These are phyloP conservation scores for Clostera curtula DNA, from an alignment of 2,888 invertebrate species.

Conservation along the genomic window DNA sequence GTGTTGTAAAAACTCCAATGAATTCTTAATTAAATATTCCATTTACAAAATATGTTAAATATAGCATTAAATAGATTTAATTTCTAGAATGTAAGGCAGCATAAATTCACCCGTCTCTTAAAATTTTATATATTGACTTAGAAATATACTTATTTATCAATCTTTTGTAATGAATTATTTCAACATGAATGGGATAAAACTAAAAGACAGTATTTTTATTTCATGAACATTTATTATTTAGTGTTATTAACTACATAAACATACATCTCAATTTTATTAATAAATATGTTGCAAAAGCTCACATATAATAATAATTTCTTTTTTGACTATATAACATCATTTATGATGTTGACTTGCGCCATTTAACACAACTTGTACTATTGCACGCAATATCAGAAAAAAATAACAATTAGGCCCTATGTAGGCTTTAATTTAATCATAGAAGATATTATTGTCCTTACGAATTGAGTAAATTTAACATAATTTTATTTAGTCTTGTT, in stretches of 20 bases:
- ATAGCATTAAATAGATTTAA: conserved; percentile 49
- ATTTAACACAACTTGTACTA: not conserved
- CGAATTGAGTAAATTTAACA: too few relatives aligned
- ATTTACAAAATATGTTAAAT: conserved; percentile 69
- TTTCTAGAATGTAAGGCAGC: conserved; percentile 61
- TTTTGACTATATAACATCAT: not conserved
- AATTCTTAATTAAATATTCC: conserved; percentile 55
- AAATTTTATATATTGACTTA: conserved; percentile 75
- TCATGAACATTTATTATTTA: conserved; percentile 43
- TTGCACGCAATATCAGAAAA: too few relatives aligned
- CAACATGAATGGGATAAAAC: conserved; percentile 65
- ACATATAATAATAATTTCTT: too few relatives aligned
- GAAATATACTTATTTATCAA: conserved; percentile 75
- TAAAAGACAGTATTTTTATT: conserved; percentile 38
- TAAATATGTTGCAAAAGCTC: too few relatives aligned
- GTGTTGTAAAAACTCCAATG: too few relatives aligned
- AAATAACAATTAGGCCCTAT: too few relatives aligned
- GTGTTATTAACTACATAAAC: not conserved
- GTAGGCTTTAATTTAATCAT: too few relatives aligned
- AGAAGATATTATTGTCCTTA: too few relatives aligned
- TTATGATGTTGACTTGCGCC: not conserved
- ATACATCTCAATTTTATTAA: not conserved
- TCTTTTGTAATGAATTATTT: conserved; percentile 66
- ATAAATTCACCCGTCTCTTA: conserved; percentile 74
- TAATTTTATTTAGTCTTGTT: too few relatives aligned